Evolutionary conservation across 2,113 vertebrate genomes (phyloP).

Genomic region (Sebastes fasciatus): DNA sequence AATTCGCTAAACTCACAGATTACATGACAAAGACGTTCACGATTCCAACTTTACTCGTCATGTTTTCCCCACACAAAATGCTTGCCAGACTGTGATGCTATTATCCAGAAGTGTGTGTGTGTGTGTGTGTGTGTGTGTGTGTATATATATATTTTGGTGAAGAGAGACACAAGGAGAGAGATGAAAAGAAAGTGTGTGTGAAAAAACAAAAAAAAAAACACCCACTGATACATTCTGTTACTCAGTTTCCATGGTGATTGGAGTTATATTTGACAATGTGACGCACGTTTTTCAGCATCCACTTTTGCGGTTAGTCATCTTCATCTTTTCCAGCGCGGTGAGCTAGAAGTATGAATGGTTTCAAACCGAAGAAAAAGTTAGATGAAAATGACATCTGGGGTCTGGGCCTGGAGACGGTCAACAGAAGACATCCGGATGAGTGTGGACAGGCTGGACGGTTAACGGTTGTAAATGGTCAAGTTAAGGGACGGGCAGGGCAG

Average conservation of each 20-base stretch:
- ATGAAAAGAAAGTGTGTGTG: slow-evolving; percentile 32
- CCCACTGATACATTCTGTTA: slow-evolving; percentile 52
- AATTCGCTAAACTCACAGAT: not conserved
- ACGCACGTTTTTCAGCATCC: slow-evolving; percentile 54
- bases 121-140: not conserved
- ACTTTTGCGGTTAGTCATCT: slow-evolving; percentile 48
- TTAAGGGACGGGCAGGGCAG: not conserved
- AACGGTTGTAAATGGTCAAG: not conserved
- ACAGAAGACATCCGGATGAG: not conserved
- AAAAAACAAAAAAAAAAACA: slow-evolving; percentile 2
- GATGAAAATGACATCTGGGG: not conserved
- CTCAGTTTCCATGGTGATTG: slow-evolving; percentile 76
- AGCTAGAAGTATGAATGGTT: slow-evolving; percentile 39
- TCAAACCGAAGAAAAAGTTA: not conserved
- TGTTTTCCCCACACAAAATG: not conserved
- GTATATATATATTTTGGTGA: not conserved
- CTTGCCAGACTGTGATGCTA: not conserved
- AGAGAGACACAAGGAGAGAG: slow-evolving; percentile 24
- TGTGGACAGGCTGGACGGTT: not conserved
- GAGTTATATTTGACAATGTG: slow-evolving; percentile 70
- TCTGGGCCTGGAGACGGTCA: slow-evolving; percentile 1
- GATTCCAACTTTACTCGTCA: not conserved
- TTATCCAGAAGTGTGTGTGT: slow-evolving; percentile 10
- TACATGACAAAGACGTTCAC: not conserved
- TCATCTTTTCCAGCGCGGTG: slow-evolving; percentile 33